Percentiles rank a stretch among this genome's conserved stretches.
Evolutionary conservation across 2,113 vertebrate species (phyloP).

Genomic region (Triplophysa siluroides): DNA sequence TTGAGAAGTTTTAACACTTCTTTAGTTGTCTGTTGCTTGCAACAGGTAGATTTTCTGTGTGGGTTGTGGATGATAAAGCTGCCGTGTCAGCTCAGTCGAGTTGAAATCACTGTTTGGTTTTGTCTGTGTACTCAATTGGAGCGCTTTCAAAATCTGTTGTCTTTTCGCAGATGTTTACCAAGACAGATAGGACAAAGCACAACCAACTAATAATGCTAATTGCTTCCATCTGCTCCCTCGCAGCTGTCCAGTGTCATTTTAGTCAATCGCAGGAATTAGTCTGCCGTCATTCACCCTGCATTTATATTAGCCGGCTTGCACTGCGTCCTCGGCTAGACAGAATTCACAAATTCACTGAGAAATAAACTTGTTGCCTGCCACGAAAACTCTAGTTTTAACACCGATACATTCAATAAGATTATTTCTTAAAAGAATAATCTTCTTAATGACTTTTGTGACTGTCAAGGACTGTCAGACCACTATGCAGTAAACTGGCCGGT

Average conservation of each 20-base stretch:
- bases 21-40: background rate
- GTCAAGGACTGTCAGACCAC: background rate
- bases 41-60: too few relatives aligned
- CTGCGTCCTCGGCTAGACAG: background rate
- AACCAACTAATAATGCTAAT: constrained; percentile 64
- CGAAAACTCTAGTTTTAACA: background rate
- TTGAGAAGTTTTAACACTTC: background rate
- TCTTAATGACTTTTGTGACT: too few relatives aligned
- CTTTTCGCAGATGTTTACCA: constrained; percentile 61
- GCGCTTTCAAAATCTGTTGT: constrained; percentile 24
- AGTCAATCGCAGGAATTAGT: constrained; percentile 63
- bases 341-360: background rate
- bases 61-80: too few relatives aligned
- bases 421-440: too few relatives aligned
- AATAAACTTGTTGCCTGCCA: background rate
- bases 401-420: too few relatives aligned
- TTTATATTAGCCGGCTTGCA: constrained; percentile 47
- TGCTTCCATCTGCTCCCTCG: constrained; percentile 67
- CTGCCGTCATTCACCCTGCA: constrained; percentile 49
- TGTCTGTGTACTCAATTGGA: constrained; percentile 1
- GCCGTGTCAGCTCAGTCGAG: background rate
- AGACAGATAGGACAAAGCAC: constrained; percentile 61
- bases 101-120: constrained; percentile 12
- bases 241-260: constrained; percentile 65
- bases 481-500: background rate